Percentiles rank a stretch among this genome's conserved stretches.
Evolutionary conservation across 30 jellyfish, hydroid and myxozoan genomes (phyloP).

Genomic region (Mastigias papua): DNA sequence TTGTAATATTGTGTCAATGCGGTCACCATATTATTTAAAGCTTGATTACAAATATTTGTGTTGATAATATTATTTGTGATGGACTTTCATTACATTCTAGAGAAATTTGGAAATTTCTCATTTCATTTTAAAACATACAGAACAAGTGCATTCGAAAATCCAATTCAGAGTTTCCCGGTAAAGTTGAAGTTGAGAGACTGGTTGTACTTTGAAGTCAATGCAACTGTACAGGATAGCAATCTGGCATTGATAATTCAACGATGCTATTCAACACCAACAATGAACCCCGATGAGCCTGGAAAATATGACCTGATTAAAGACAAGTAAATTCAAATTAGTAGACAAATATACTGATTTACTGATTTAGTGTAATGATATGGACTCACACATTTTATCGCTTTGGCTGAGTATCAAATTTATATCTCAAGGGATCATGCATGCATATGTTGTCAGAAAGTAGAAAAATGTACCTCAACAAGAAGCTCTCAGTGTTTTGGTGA

Average conservation of each 20-base stretch:
- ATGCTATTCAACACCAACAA: slow-evolving; percentile 21
- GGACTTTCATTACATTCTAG: not conserved
- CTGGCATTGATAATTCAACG: not conserved
- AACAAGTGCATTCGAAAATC: not conserved
- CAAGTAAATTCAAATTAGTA: not conserved
- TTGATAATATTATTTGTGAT: too few relatives aligned
- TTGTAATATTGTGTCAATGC: too few relatives aligned
- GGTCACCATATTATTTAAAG: too few relatives aligned
- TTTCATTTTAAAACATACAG: slow-evolving; percentile 6
- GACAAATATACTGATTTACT: too few relatives aligned
- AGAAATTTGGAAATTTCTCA: not conserved
- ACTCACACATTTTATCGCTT: too few relatives aligned
- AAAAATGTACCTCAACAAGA: too few relatives aligned
- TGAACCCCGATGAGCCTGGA: not conserved
- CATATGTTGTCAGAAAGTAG: too few relatives aligned
- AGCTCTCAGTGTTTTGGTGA: too few relatives aligned
- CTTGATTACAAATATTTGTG: too few relatives aligned
- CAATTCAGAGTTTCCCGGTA: not conserved
- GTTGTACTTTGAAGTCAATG: slow-evolving; percentile 11
- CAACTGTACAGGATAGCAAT: not conserved
- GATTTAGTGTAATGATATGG: too few relatives aligned
- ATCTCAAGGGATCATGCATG: too few relatives aligned
- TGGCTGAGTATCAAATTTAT: too few relatives aligned
- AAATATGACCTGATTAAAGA: not conserved
- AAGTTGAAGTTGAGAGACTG: slow-evolving; percentile 20